Base-by-base conservation (phyloP, 2,113 vertebrate species). In the Lophotis ruficrista region DNA sequence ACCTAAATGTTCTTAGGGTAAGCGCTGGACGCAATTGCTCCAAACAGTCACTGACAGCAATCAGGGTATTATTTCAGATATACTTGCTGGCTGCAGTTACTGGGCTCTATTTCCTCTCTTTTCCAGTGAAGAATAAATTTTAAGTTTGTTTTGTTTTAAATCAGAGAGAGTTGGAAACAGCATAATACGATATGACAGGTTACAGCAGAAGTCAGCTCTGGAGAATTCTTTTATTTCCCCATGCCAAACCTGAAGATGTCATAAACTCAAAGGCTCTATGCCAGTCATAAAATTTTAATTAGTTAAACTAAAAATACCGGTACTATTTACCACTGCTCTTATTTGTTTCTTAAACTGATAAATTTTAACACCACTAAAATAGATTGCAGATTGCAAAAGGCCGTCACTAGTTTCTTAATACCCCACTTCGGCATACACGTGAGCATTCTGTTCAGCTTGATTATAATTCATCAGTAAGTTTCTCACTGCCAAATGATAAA, bases 381-480 rank as follows among this genome's bases (percentile, higher is more conserved):
- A 95, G 75, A 73, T 12, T 64, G 47, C 33, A 80, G 70, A 70
- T 87, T 81, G 89, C 80, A 86, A 66, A 65, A 93, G 75, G 78
- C 75, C 3, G 1, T 72, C 87, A 54, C 58, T n/a, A 62, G 41
- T 33, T 68, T 31, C 77, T 43, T 79, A 79, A 79, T 35, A 62
- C 69, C 86, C 51, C 4, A 3, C 48, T 91, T 66, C 83, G 48
- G 43, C 76, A 51, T 8, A 92, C 75, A 90, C 4, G 14, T 94
- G 85, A 94, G 86, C 72, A 80, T 70, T 80, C 60, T 90, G 79
- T 73, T 88, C 91, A 84, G 56, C 38, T 84, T 96, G 72, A 92
- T 93, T 86, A 75, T 58, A 96, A 95, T 96, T 93, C 96, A 97
- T 96, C 92, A 88, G 93, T 92, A 93, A 93, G 68, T 81, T 95